Conservation (phyloP, 2,888 invertebrate genomes). For the Drosophila suboccidentalis region DNA sequence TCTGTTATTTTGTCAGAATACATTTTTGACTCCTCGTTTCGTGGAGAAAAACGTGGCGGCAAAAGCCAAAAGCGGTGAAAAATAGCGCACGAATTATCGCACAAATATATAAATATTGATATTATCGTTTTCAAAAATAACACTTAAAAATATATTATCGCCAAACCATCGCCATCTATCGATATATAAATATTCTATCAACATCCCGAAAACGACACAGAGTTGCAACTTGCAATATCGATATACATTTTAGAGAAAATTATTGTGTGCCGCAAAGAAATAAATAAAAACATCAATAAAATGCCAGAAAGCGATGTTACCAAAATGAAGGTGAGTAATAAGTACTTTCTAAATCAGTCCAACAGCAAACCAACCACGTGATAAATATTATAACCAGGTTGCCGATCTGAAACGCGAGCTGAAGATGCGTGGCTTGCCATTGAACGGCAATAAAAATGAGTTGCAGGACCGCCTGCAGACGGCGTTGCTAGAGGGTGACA, state of each 20-base stretch:
- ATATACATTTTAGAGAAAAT: constrained; percentile 7
- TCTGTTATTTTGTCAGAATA: no score
- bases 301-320: constrained; percentile 85
- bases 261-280: constrained; percentile 36
- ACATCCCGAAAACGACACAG: neutral
- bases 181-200: no score
- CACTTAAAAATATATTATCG: no score
- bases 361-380: neutral
- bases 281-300: constrained; percentile 21
- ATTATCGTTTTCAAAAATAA: no score
- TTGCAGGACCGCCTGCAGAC: constrained; percentile 91
- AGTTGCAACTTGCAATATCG: constrained; percentile 40
- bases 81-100: no score
- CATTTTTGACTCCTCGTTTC: no score
- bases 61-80: no score
- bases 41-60: no score
- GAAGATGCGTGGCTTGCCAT: constrained; percentile 91
- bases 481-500: constrained; percentile 86
- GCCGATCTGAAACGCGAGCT: constrained; percentile 94
- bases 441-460: constrained; percentile 93
- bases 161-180: no score
- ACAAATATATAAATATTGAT: no score
- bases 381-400: constrained; percentile 87
- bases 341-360: neutral
- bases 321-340: constrained; percentile 84